Evolutionary conservation across 2,113 vertebrate genomes (phyloP).

Genomic region (Polypterus bichir): DNA sequence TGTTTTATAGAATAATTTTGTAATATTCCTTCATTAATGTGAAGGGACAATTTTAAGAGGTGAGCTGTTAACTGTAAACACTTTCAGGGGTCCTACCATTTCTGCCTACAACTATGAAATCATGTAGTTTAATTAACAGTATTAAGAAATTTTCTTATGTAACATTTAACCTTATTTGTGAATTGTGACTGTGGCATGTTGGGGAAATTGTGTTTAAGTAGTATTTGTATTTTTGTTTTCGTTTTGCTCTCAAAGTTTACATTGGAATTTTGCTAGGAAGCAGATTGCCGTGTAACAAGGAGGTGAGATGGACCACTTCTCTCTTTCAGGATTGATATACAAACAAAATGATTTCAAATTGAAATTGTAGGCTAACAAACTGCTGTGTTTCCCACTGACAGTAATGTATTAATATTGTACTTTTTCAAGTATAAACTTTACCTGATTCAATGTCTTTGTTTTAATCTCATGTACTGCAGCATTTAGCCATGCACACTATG

Average conservation of each 20-base stretch:
- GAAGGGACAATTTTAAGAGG: slow-evolving; percentile 53
- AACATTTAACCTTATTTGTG: slow-evolving; percentile 89
- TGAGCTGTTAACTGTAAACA: slow-evolving; percentile 52
- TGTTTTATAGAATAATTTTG: slow-evolving; percentile 50
- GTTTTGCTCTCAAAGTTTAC: slow-evolving; percentile 47
- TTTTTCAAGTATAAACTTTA: slow-evolving; percentile 76
- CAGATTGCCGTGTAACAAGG: slow-evolving; percentile 55
- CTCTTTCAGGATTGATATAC: slow-evolving; percentile 66
- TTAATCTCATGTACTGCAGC: not conserved
- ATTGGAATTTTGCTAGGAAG: slow-evolving; percentile 48
- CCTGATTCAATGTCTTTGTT: slow-evolving; percentile 18
- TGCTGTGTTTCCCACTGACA: slow-evolving; percentile 74
- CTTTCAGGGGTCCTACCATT: slow-evolving; percentile 72
- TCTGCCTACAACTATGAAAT: slow-evolving; percentile 67
- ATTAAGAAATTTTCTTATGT: slow-evolving; percentile 80
- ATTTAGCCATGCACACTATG: slow-evolving; percentile 43
- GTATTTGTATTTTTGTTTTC: slow-evolving; percentile 48
- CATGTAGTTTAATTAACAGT: slow-evolving; percentile 88
- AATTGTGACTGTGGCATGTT: slow-evolving; percentile 89
- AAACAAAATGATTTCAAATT: slow-evolving; percentile 37
- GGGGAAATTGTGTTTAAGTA: slow-evolving; percentile 60
- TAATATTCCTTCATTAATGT: slow-evolving; percentile 54
- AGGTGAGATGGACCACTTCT: slow-evolving; percentile 70
- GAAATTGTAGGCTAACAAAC: slow-evolving; percentile 65
- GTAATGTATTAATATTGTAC: slow-evolving; percentile 84